Percentiles rank a stretch among this genome's conserved stretches.
These are phyloP conservation scores for Pristionchus fissidentatus DNA, from an alignment of 2,888 invertebrate species.

Conservation along the genomic window DNA sequence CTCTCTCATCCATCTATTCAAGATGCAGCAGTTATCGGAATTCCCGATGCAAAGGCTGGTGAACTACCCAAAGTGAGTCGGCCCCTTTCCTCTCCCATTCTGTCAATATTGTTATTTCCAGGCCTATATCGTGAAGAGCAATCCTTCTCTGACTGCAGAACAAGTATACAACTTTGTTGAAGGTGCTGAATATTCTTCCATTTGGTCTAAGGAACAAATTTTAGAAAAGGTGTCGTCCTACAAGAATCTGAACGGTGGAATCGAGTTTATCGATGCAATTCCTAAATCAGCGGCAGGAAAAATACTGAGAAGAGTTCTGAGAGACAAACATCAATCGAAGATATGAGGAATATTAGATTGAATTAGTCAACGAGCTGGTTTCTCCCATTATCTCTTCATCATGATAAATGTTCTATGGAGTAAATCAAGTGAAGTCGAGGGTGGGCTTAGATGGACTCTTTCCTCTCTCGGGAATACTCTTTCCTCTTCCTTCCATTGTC, in stretches of 20 bases:
- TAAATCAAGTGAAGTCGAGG: neutral
- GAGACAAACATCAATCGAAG: constrained; percentile 51
- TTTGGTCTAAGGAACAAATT: neutral
- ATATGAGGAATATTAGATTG: neutral
- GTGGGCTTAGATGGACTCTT: constrained; percentile 11
- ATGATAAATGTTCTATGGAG: neutral
- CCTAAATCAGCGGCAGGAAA: constrained; percentile 86
- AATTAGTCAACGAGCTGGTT: neutral
- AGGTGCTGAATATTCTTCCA: constrained; percentile 28
- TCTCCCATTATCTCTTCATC: neutral
- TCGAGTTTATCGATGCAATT: constrained; percentile 82
- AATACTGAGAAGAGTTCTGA: constrained; percentile 81
- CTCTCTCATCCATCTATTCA: constrained; percentile 53
- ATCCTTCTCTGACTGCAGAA: constrained; percentile 48
- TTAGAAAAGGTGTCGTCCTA: constrained; percentile 81
- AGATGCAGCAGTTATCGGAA: constrained; percentile 58
- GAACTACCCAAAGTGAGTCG: constrained; percentile 56
- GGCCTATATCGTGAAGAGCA: constrained; percentile 48
- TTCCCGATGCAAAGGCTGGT: constrained; percentile 53
- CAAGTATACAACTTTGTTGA: constrained; percentile 51
- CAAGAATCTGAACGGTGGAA: constrained; percentile 84
- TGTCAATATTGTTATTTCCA: neutral
- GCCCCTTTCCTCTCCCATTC: neutral
- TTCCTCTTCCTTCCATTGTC: constrained; percentile 6
- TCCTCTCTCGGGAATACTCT: constrained; percentile 30